Conservation (phyloP, 2,888 invertebrate species). For the Trachelus tabidus region DNA sequence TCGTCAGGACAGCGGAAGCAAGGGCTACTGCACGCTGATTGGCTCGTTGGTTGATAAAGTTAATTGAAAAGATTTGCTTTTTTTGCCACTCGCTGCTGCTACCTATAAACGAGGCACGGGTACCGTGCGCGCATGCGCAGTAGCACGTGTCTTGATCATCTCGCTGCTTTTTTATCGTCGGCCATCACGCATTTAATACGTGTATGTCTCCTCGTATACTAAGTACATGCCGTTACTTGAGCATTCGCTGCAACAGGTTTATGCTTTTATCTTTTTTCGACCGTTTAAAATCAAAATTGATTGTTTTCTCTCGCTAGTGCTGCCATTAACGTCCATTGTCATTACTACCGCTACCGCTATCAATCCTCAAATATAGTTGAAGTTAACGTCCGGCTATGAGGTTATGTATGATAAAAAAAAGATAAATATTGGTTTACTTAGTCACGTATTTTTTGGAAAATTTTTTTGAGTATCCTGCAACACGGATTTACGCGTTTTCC, state of each 20-base stretch:
- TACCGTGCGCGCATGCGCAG: background rate
- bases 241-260: background rate
- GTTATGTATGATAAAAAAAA: background rate
- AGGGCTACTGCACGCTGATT: slow-evolving; percentile 63
- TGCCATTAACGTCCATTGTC: background rate
- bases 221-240: background rate
- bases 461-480: background rate
- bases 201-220: background rate
- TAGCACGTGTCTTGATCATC: background rate
- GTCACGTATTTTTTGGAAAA: too few species aligned
- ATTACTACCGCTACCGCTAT: background rate
- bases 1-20: slow-evolving; percentile 53
- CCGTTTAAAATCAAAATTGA: background rate
- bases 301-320: background rate
- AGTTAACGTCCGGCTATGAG: background rate
- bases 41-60: slow-evolving; percentile 62
- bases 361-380: background rate
- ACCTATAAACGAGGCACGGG: background rate
- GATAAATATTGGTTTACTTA: too few species aligned
- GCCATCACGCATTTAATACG: background rate
- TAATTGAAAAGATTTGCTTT: slow-evolving; percentile 62
- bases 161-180: background rate
- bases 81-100: slow-evolving; percentile 41
- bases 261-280: background rate
- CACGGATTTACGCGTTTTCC: background rate